Evolutionary conservation across 1,140 invertebrate genomes (phyloP).

Genomic region (Drosophila yakuba): DNA sequence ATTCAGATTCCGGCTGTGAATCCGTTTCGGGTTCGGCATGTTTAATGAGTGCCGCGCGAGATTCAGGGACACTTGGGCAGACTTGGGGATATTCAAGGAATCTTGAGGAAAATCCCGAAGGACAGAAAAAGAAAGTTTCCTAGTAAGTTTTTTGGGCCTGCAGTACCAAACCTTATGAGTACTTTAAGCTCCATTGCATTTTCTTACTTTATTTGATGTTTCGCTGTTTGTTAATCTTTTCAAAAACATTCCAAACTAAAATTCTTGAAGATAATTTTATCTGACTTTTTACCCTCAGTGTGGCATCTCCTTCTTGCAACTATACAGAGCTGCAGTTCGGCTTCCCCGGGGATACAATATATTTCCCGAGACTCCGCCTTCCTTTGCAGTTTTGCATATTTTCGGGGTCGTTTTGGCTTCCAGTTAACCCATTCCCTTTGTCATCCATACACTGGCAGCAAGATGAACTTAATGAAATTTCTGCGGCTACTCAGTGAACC

Average conservation of each 20-base stretch:
- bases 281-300: neutral
- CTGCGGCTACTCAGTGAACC: conserved; percentile 64
- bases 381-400: conserved; percentile 43
- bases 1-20: conserved; percentile 21
- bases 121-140: neutral
- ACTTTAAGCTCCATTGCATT: neutral
- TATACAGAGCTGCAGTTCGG: neutral
- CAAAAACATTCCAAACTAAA: neutral
- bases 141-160: neutral
- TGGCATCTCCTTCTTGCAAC: neutral
- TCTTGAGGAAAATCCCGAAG: neutral
- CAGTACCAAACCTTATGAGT: neutral
- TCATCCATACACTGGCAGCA: conserved; percentile 62
- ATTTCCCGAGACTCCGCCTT: conserved; percentile 1
- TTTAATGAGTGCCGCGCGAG: conserved; percentile 27
- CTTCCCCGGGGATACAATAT: conserved; percentile 6
- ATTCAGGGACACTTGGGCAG: conserved; percentile 5
- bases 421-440: conserved; percentile 62
- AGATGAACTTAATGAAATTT: conserved; percentile 77
- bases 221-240: neutral
- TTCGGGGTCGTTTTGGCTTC: conserved; percentile 9
- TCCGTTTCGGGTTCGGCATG: conserved; percentile 21
- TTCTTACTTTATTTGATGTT: too few species aligned
- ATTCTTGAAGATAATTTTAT: neutral
- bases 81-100: conserved; percentile 1